Percentiles rank a stretch among this genome's conserved stretches.
Evolutionary conservation across 2,797 vertebrate species (phyloP).

Genomic region (Amniataba percoides): DNA sequence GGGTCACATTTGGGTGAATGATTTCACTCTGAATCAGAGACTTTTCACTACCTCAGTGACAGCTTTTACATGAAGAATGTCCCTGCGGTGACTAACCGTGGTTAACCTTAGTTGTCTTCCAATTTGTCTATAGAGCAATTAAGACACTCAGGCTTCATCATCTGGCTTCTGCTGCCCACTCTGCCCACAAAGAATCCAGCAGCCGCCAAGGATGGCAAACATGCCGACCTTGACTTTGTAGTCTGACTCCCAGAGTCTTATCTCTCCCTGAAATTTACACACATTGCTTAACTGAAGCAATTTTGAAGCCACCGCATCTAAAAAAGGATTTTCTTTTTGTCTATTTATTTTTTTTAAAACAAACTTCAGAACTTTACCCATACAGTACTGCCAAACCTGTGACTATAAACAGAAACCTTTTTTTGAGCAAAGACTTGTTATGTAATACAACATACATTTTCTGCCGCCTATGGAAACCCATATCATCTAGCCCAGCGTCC

Average conservation of each 20-base stretch:
- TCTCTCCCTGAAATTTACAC: conserved; percentile 20
- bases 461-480: neutral
- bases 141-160: conserved; percentile 46
- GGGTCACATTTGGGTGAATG: conserved; percentile 43
- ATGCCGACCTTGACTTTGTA: conserved; percentile 27
- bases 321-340: conserved; percentile 10
- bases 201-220: conserved; percentile 23
- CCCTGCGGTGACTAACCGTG: conserved; percentile 54
- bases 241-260: conserved; percentile 25
- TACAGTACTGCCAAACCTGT: neutral
- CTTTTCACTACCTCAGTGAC: conserved; percentile 48
- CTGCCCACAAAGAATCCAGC: conserved; percentile 47
- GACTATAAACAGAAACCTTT: neutral
- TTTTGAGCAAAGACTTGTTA: conserved; percentile 1
- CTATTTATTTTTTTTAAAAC: too few relatives aligned
- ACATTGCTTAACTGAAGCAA: neutral
- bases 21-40: conserved; percentile 68
- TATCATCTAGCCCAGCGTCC: too few relatives aligned
- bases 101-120: conserved; percentile 60
- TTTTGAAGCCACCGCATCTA: neutral
- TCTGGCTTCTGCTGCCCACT: conserved; percentile 31
- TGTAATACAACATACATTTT: conserved; percentile 1
- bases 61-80: conserved; percentile 38
- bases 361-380: too few relatives aligned
- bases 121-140: conserved; percentile 63